Base-by-base conservation (phyloP, 2,888 invertebrate species). In the Buathra laborator region DNA sequence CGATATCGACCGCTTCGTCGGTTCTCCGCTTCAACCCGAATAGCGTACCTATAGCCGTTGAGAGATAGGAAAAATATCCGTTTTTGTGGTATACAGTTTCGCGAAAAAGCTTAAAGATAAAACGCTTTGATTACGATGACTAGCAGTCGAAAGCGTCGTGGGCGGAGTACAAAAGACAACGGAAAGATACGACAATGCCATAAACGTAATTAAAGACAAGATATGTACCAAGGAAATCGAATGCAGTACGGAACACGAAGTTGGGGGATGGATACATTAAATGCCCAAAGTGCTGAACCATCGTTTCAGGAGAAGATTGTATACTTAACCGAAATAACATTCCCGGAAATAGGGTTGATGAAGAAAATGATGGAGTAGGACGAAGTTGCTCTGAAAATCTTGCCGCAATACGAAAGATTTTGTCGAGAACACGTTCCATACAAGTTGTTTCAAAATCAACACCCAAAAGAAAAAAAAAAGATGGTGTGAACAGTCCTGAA, bases 51-150 rank as follows among this genome's bases (percentile, higher is more conserved):
- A 51, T 29, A 48, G 46, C 51, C 37, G 48, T 9, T 14, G 19
- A 64, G 51, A 64, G 62, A 32, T 75, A 16, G 64, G 37, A 75
- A 75, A 75, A 75, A 75, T 64, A 64, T 75, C 62, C 62, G 5
- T 46, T 59, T 7, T 16, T 64, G 48, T 32, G 62, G 19, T 64
- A 3, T 19, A 48, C 14, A 37, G 59, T 32, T 6, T 19, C 48
- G 48, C 12, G 37, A 51, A 75, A 72, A 75, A 37, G 9, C 32
- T 64, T 19, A 3, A 64, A 48, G 64, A 51, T 51, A 64, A 75
- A 64, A 37, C 64, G 48, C 62, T 75, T 19, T 51, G 74, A 64
- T 64, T 75, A 32, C 19, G 37, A 32, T 48, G n/a, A 9, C 19
- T 37, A 32, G 59, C 32, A 48, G 64, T 37, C n/a, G 12, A 48